A percentile compares a stretch with the other conserved stretches of the same genome.
phyloP scores from a whole-genome alignment of 2,888 invertebrate genomes.

The Scaptomyza flava region DNA sequence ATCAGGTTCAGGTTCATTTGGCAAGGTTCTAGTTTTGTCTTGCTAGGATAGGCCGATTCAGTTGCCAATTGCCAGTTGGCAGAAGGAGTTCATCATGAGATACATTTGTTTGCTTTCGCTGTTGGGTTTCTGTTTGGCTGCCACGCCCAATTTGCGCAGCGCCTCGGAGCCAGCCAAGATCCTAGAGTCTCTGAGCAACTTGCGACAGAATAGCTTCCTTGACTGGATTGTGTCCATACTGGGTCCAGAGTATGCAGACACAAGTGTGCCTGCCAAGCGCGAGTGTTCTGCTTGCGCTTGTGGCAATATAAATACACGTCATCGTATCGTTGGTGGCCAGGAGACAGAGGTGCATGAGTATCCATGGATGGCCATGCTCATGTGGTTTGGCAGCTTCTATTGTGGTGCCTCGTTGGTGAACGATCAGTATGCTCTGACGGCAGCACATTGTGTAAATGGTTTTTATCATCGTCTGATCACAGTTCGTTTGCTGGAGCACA shows the following conservation, averaged over 20 bases:
- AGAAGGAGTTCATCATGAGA: slow-evolving; percentile 57
- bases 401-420: slow-evolving; percentile 91
- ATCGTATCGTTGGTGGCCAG: slow-evolving; percentile 91
- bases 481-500: slow-evolving; percentile 90
- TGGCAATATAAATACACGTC: slow-evolving; percentile 88
- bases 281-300: slow-evolving; percentile 85
- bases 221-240: slow-evolving; percentile 77
- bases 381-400: slow-evolving; percentile 86
- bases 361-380: slow-evolving; percentile 89
- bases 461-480: slow-evolving; percentile 86
- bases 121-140: slow-evolving; percentile 46
- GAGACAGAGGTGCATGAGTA: slow-evolving; percentile 89
- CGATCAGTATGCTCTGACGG: slow-evolving; percentile 90
- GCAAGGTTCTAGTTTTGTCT: slow-evolving; percentile 19
- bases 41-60: slow-evolving; percentile 50
- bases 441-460: slow-evolving; percentile 90
- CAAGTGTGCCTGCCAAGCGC: slow-evolving; percentile 55
- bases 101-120: slow-evolving; percentile 37
- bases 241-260: slow-evolving; percentile 58
- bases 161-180: slow-evolving; percentile 64
- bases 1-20: slow-evolving; percentile 30
- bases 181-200: slow-evolving; percentile 49
- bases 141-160: slow-evolving; percentile 49
- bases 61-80: slow-evolving; percentile 72
- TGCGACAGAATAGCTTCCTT: slow-evolving; percentile 73